Base-by-base conservation (phyloP, 2,797 vertebrate species). In the Cyprinella venusta region DNA sequence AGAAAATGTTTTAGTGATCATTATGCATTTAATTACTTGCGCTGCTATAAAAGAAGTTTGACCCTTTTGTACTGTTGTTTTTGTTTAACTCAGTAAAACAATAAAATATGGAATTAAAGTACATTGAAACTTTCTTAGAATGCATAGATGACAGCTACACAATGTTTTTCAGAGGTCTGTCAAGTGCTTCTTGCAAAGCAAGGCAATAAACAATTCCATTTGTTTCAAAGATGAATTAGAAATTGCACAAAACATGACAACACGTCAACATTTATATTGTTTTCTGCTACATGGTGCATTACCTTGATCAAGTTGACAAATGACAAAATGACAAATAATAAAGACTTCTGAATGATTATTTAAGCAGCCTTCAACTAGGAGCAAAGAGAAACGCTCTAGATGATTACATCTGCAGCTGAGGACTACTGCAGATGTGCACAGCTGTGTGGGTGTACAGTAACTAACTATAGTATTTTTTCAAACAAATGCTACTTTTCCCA, bases 361-460 rank as follows among this genome's bases (percentile, higher is more conserved):
- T 64, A 78, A 36, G 6, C 26, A 65, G 12, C 30, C 24, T 48
- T 38, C 45, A 48, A 8, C 67, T 21, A 26, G 36, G 19, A 67
- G 24, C 21, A 67, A 79, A 36, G 30, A 18, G 36, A 45, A n/a
- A 21, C 9, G 3, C 24, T 33, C 65, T 64, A 30, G 40, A 48
- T 48, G 61, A 65, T 19, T 76, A 76, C 4, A 8, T 61, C n/a
- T 65, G 59, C 10, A 78, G 42, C 61, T 45, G 24, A 45, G 9
- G 59, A 48, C 61, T 48, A 13, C 16, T 50, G 69, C 42, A 50
- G 45, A 72, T 50, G 61, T 78, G 61, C 59, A 65, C 61, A 50
- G 12, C 63, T 9, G 45, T 33, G 26, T 72, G 70, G 9, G 45
- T 52, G 8, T 21, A n/a, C n/a, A n/a, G n/a, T n/a, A 72, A 30